Evolutionary conservation across 1,140 invertebrate genomes (phyloP).

Genomic region (Lutraria rhynchaena): DNA sequence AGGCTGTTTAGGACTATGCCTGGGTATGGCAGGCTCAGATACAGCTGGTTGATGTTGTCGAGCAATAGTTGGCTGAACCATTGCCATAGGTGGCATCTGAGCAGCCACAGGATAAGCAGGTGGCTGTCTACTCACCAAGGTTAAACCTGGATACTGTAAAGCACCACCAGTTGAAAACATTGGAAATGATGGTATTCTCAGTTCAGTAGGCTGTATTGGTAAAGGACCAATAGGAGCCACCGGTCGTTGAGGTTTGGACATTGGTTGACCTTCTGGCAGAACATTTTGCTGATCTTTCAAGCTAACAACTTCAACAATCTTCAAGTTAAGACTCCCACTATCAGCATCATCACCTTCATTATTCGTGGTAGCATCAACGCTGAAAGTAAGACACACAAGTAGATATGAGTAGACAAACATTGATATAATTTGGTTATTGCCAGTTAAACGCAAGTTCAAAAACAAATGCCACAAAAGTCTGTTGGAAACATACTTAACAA

Average conservation of each 20-base stretch:
- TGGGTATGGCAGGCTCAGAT: background rate
- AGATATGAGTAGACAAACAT: too few species aligned
- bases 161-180: background rate
- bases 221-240: background rate
- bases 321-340: constrained; percentile 68
- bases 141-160: background rate
- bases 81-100: background rate
- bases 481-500: too few species aligned
- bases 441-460: too few species aligned
- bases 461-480: too few species aligned
- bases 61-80: background rate
- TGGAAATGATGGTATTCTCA: constrained; percentile 13
- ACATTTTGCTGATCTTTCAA: constrained; percentile 63
- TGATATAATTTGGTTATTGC: too few species aligned
- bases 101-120: background rate
- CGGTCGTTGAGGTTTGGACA: background rate
- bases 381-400: too few species aligned
- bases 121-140: background rate
- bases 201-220: background rate
- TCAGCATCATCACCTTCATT: constrained; percentile 47
- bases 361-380: too few species aligned
- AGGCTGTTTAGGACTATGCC: background rate
- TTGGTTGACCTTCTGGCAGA: too few species aligned
- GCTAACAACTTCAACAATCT: constrained; percentile 76
- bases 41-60: background rate